Evolutionary conservation across 2,113 vertebrate genomes (phyloP), one percentile per base, ranked within the genome.

Genomic region (Embiotoca jacksoni): DNA sequence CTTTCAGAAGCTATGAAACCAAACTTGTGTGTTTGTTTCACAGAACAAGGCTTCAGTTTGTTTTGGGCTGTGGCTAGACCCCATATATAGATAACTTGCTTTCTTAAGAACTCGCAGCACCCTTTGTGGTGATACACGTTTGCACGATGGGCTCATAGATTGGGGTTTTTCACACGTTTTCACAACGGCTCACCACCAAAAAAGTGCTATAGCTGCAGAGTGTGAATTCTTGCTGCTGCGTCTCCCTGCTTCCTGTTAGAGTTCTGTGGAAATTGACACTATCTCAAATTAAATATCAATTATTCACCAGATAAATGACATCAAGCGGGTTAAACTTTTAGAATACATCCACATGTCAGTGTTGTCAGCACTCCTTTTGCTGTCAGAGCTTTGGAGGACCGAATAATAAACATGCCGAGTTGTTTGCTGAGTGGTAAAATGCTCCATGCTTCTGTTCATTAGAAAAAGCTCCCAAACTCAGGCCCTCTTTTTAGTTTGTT

Each of bases 81-180:
- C 80, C 59, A 44, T 32, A 63, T 72, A 47, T 59, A 85, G 73
- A 81, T 82, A 80, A 75, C 6, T 41, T 65, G 54, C 52, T 73
- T 66, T 72, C 78, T 82, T 55, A 84, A 87, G 58, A 61, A 74
- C 79, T 86, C 63, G 37, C 39, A 66, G 33, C 63, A 63, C 46
- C 39, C 58, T 69, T 67, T 69, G 82, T 70, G 88, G 87, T 81
- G 89, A 90, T 74, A 47, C 41, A 68, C 63, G 53, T 85, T 90
- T 88, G 84, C 89, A 88, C 90, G 88, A 85, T 62, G 85, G 54
- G 56, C 53, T 60, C 80, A 80, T 54, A 85, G 62, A 54, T 63
- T 89, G 90, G 68, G 85, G 88, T 80, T 87, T 85, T 81, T 78
- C 76, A 81, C 69, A 87, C 72, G 80, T 90, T 88, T 86, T 88